Base-by-base conservation (phyloP, 2,113 vertebrate species). In the Hystrix cristata region DNA sequence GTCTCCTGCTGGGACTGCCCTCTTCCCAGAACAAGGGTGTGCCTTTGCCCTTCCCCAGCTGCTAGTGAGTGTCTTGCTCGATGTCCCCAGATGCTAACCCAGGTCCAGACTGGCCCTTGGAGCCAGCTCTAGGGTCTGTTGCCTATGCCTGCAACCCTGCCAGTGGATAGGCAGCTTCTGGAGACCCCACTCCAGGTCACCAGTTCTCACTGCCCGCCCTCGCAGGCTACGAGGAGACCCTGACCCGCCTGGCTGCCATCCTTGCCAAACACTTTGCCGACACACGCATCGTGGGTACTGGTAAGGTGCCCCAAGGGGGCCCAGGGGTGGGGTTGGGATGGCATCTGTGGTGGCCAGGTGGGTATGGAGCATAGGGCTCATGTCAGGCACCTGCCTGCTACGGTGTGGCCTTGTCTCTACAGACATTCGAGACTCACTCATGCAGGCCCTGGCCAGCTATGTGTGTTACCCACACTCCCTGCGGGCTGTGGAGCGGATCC, bases 391-490 rank as follows among this genome's bases (percentile, higher is more conserved):
- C 43, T 48, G 43, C 57, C 43, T 48, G 67, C 88, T 96, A 55
- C 97, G 79, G 46, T 48, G 5, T 1, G 19, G 34, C 64, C 19
- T 81, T 81, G 18, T 94, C 83, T 46, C 25, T 0, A 19, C 98
- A 99, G 99, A 99, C 97, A 99, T 99, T 98, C 99, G 99, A 96
- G 99, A 99, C 98, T 99, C 99, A 2, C 98, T 99, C 98, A 99
- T 99, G 99, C 99, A 99, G 98, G 99, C 99, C 0, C 98, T 99
- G 94, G 99, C 99, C 98, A 99, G 99, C 98, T 99, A 99, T 0
- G 99, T 99, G 94, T 99, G 99, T 98, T 99, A 99, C 98, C 99
- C 99, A 60, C 99, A 99, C 98, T 99, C 99, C 2, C 99, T 99
- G 94, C 99, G 99, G 97, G 99, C 99, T 0, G 99, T 99, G 67